Base-by-base conservation (phyloP, 2,797 vertebrate genomes). In the Sternotherus odoratus region DNA sequence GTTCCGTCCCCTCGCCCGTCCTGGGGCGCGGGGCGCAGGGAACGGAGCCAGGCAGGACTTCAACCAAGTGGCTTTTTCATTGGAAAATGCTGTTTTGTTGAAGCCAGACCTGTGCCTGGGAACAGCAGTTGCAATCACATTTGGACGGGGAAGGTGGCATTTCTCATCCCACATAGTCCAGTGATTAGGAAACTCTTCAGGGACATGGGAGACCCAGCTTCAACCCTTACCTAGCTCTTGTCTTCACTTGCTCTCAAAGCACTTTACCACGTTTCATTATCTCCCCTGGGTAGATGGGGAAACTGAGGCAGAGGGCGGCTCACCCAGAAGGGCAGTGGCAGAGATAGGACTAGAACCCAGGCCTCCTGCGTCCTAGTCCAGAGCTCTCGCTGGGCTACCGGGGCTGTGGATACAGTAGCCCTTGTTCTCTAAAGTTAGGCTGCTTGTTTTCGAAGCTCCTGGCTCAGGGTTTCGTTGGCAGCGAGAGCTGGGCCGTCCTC, bases 1-100 rank as follows among this genome's bases (percentile, higher is more conserved):
- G 3, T 60, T 60, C 6, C 4, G 4, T 4, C 4, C 33, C 30
- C 7, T n/a, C 4, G 6, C 3, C 7, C 57, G 1, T 16, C 3
- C 57, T 15, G 4, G 1, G 17, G 17, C 13, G 4, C 12, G 3
- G 6, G 6, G 57, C 7, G 13, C 15, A 17, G 30, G 57, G 16
- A 63, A 4, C 3, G 17, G 17, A n/a, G 15, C n/a, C 10, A 5
- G n/a, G 16, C n/a, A 36, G n/a, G 57, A n/a, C n/a, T 66, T 66
- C 63, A 36, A n/a, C 63, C 19, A 63, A 63, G 33, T 19, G 9
- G 21, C 10, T 66, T 57, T n/a, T 11, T 21, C n/a, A 36, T 66
- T n/a, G n/a, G n/a, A 66, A 66, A 36, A 21, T 21, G 63, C n/a
- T 36, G 63, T 36, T 66, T 66, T 66, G 17, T 66, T 36, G 19